These are phyloP conservation scores for Polydrusus cervinus DNA, from an alignment of 2,888 invertebrate genomes.

Conservation along the genomic window DNA sequence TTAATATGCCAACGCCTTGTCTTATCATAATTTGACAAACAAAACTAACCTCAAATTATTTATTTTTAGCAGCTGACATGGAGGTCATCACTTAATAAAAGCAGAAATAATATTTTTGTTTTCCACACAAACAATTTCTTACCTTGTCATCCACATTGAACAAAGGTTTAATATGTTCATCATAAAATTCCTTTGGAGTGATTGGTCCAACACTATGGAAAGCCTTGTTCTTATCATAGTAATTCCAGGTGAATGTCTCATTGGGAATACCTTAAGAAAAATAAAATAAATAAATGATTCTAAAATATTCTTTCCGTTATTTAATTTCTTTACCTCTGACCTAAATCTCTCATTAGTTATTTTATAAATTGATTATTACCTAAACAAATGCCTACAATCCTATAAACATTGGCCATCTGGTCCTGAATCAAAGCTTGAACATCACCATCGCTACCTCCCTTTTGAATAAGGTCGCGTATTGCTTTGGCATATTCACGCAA, in stretches of 20 bases:
- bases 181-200: constrained; percentile 87
- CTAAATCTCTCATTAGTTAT: too few species aligned
- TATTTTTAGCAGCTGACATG: too few species aligned
- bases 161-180: constrained; percentile 82
- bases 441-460: constrained; percentile 77
- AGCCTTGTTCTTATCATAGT: constrained; percentile 86
- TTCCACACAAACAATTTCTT: background rate
- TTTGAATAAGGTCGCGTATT: constrained; percentile 78
- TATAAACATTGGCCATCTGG: constrained; percentile 85
- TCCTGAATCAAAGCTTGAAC: constrained; percentile 77
- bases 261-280: constrained; percentile 82
- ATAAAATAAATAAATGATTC: background rate
- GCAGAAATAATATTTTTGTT: too few species aligned
- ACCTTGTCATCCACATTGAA: constrained; percentile 88
- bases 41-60: too few species aligned
- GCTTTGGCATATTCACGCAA: constrained; percentile 87
- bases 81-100: constrained; percentile 21
- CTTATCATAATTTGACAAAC: too few species aligned
- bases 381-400: constrained; percentile 88
- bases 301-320: too few species aligned
- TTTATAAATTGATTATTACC: constrained; percentile 71
- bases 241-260: constrained; percentile 87
- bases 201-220: constrained; percentile 85
- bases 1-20: too few species aligned
- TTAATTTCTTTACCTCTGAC: background rate